Conservation (phyloP, 2,113 vertebrate genomes). For the Nothoprocta pentlandii region DNA sequence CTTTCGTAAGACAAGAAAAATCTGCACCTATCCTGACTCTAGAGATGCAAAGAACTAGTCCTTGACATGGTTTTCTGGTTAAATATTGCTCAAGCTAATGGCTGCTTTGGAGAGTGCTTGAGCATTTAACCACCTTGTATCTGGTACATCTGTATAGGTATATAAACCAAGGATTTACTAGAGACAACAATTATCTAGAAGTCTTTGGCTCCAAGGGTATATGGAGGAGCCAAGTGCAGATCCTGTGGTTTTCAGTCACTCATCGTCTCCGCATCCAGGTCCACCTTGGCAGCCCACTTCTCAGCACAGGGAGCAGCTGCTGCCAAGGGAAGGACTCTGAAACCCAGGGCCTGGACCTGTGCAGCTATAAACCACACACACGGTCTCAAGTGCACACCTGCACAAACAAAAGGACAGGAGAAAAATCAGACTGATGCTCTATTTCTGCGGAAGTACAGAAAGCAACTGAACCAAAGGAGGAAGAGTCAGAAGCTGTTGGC, state of each 20-base stretch:
- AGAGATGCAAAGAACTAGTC: neutral
- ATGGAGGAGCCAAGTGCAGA: neutral
- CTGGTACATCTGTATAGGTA: neutral
- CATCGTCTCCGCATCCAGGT: neutral
- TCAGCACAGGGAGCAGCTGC: neutral
- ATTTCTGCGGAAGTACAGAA: neutral
- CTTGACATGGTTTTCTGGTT: neutral
- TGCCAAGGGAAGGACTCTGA: neutral
- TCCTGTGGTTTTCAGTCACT: rapidly evolving
- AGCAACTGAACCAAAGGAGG: rapidly evolving
- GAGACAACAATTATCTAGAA: neutral
- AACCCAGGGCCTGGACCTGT: neutral
- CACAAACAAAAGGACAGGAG: neutral
- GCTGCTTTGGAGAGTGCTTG: neutral
- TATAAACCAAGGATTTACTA: neutral
- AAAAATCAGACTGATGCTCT: neutral
- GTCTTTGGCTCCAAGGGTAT: neutral
- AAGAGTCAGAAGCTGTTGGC: neutral
- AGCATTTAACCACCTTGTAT: neutral
- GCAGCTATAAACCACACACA: neutral
- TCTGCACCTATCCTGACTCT: neutral
- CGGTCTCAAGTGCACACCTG: neutral
- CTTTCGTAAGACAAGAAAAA: neutral
- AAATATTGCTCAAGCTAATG: neutral
- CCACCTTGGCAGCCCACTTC: neutral